phyloP scores from a whole-genome alignment of 2,113 vertebrate species.

The Cheilinus undulatus region DNA sequence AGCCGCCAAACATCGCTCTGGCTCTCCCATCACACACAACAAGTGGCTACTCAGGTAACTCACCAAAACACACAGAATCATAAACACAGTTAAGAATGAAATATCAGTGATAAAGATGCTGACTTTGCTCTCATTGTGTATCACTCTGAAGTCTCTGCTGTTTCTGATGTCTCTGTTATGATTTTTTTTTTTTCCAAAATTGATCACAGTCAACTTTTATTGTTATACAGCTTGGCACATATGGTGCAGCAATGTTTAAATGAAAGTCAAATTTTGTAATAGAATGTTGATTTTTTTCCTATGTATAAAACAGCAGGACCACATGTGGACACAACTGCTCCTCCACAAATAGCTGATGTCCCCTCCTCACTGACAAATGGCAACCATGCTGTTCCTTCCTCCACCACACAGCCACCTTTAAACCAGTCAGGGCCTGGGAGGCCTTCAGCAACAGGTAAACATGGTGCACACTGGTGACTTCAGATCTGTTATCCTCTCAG shows the following conservation, averaged over 20 bases:
- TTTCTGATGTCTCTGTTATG: neutral
- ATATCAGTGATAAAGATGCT: neutral
- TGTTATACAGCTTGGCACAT: no score
- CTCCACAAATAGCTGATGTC: conserved; percentile 61
- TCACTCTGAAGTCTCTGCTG: neutral
- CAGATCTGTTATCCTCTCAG: neutral
- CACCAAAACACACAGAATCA: conserved; percentile 7
- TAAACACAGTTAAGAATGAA: neutral
- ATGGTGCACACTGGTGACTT: conserved; percentile 31
- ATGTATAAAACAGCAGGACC: conserved; percentile 59
- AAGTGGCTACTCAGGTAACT: conserved; percentile 57
- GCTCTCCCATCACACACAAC: conserved; percentile 59
- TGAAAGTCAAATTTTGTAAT: no score
- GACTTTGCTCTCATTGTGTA: no score
- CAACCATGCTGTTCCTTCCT: conserved; percentile 80
- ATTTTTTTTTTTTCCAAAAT: neutral
- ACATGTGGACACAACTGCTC: conserved; percentile 70
- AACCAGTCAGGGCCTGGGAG: conserved; percentile 82
- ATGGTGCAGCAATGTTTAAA: no score
- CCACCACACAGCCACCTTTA: conserved; percentile 77
- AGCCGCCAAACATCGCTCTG: conserved; percentile 39
- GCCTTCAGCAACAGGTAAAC: conserved; percentile 84
- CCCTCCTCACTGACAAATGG: conserved; percentile 83
- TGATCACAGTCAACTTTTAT: no score
- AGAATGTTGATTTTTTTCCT: conserved; percentile 20